Conservation (phyloP, 1,140 invertebrate species). For the Drosophila arizonae region DNA sequence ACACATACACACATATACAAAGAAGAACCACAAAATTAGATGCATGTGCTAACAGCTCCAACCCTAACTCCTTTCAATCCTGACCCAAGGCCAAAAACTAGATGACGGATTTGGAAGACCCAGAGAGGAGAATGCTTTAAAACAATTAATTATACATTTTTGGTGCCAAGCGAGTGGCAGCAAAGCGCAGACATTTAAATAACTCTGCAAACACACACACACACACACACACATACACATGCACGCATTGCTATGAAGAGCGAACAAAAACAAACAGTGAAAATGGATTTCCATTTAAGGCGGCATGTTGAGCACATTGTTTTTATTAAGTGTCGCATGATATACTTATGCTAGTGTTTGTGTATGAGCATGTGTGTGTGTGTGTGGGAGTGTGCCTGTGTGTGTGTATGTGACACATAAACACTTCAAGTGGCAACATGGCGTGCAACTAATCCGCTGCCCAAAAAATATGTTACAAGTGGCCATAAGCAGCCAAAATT, state of each 20-base stretch:
- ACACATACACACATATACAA: conserved; percentile 47
- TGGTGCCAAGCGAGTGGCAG: conserved; percentile 39
- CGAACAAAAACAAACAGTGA: conserved; percentile 64
- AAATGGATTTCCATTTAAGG: conserved; percentile 82
- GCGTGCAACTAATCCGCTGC: conserved; percentile 79
- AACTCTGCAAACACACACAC: conserved; percentile 53
- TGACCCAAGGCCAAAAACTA: conserved; percentile 29
- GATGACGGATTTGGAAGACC: conserved; percentile 29
- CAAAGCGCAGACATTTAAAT: conserved; percentile 73
- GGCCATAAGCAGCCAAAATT: conserved; percentile 53
- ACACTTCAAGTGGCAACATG: conserved; percentile 82
- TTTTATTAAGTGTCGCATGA: conserved; percentile 83
- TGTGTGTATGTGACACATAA: conserved; percentile 59
- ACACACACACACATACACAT: conserved; percentile 11
- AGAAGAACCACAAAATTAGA: conserved; percentile 58
- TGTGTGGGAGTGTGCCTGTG: neutral
- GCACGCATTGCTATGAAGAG: conserved; percentile 38
- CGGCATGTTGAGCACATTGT: conserved; percentile 80
- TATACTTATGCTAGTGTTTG: conserved; percentile 39
- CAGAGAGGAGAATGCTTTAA: conserved; percentile 62
- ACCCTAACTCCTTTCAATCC: no score
- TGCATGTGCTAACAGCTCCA: conserved; percentile 51
- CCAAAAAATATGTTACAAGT: conserved; percentile 81
- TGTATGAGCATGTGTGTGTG: conserved; percentile 3
- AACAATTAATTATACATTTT: conserved; percentile 82